Evolutionary conservation across 2,113 vertebrate species (phyloP).

Genomic region (Oxyura jamaicensis): DNA sequence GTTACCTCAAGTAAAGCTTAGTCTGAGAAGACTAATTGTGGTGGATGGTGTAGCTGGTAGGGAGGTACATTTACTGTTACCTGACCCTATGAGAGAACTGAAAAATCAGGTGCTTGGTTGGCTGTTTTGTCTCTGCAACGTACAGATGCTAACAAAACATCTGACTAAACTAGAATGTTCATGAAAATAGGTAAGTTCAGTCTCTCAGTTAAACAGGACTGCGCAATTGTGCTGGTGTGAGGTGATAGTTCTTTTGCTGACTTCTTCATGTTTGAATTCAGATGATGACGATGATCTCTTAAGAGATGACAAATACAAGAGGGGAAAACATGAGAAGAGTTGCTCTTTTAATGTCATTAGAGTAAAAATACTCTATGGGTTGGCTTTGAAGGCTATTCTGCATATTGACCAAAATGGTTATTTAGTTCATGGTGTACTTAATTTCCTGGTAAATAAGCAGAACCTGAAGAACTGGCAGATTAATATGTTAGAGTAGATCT

Average conservation of each 20-base stretch:
- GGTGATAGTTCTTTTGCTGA: not conserved
- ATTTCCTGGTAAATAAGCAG: not conserved
- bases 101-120: not conserved
- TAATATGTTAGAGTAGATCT: not conserved
- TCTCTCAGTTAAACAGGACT: not conserved
- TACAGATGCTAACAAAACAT: not conserved
- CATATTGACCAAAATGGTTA: not conserved
- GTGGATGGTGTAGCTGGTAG: not conserved
- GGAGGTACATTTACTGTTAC: not conserved
- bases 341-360: not conserved
- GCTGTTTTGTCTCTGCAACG: not conserved
- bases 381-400: not conserved
- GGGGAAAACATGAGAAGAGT: not conserved
- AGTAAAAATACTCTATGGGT: not conserved
- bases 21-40: not conserved
- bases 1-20: not conserved
- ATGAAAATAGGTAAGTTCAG: slow-evolving; percentile 26
- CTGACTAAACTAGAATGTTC: not conserved
- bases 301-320: not conserved
- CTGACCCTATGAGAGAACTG: not conserved
- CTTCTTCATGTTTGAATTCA: not conserved
- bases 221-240: not conserved
- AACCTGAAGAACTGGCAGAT: not conserved
- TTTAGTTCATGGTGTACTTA: not conserved
- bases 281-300: not conserved